These are phyloP conservation scores for Mustela erminea DNA, from an alignment of 2,797 vertebrate genomes.

Conservation along the genomic window DNA sequence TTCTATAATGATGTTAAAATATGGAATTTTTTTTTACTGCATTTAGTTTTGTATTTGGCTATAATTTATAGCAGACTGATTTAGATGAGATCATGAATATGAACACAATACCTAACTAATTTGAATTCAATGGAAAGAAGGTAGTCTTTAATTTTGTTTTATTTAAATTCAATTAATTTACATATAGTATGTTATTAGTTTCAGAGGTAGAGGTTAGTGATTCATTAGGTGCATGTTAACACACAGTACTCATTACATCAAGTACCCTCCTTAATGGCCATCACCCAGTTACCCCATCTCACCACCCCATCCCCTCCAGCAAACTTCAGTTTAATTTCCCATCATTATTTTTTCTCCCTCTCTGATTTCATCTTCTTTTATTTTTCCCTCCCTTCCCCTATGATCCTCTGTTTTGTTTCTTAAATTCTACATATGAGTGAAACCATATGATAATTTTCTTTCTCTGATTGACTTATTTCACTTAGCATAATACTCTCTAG, in stretches of 20 bases:
- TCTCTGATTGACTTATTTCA: not conserved
- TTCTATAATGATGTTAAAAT: conserved; percentile 57
- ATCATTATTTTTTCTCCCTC: too few species aligned
- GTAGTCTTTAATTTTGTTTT: not conserved
- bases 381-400: not conserved
- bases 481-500: not conserved
- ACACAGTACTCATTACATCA: not conserved
- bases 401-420: not conserved
- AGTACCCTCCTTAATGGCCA: not conserved
- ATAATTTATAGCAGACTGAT: conserved; percentile 55
- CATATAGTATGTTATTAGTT: not conserved
- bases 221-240: not conserved
- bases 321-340: not conserved
- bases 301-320: not conserved
- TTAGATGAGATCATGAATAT: conserved; percentile 36
- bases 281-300: not conserved
- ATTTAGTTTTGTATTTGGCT: conserved; percentile 50
- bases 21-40: conserved; percentile 42
- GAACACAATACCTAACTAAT: conserved; percentile 36
- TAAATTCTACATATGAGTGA: not conserved
- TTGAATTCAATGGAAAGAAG: conserved; percentile 18
- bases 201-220: not conserved
- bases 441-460: not conserved
- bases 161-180: not conserved
- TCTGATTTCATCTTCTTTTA: not conserved